Evolutionary conservation across 1,140 invertebrate species (phyloP).

Genomic region (Drosophila truncata): DNA sequence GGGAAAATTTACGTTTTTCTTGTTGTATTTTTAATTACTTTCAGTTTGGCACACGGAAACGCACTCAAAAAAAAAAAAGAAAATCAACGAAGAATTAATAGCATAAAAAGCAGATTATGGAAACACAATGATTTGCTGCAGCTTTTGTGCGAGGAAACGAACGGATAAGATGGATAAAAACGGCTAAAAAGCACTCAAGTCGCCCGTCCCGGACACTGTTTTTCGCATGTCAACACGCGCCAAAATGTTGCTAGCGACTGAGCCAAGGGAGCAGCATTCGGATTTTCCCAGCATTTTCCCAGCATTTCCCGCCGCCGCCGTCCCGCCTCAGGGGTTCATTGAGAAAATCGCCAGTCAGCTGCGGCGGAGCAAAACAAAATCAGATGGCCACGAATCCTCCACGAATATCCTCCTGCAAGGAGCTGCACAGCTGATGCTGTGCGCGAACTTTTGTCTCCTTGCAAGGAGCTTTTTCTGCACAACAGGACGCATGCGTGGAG

Average conservation of each 20-base stretch:
- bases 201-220: slow-evolving; percentile 65
- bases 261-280: slow-evolving; percentile 19
- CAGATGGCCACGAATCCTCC: slow-evolving; percentile 63
- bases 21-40: slow-evolving; percentile 33
- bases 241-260: slow-evolving; percentile 85
- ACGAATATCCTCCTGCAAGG: too few species aligned
- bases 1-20: slow-evolving; percentile 4
- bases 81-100: too few species aligned
- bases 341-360: slow-evolving; percentile 41
- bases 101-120: not conserved
- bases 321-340: slow-evolving; percentile 14
- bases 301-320: not conserved
- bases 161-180: slow-evolving; percentile 71
- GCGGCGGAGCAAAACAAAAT: slow-evolving; percentile 68
- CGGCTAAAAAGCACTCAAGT: slow-evolving; percentile 60
- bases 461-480: slow-evolving; percentile 13
- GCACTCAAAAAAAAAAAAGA: slow-evolving; percentile 24
- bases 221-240: slow-evolving; percentile 84
- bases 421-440: slow-evolving; percentile 72
- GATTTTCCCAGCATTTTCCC: slow-evolving; percentile 23
- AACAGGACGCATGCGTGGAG: slow-evolving; percentile 23
- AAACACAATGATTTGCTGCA: slow-evolving; percentile 36
- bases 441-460: slow-evolving; percentile 25
- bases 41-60: slow-evolving; percentile 26
- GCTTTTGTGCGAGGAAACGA: slow-evolving; percentile 39